Conservation (phyloP, 2,888 invertebrate genomes). For the Bombylius major region DNA sequence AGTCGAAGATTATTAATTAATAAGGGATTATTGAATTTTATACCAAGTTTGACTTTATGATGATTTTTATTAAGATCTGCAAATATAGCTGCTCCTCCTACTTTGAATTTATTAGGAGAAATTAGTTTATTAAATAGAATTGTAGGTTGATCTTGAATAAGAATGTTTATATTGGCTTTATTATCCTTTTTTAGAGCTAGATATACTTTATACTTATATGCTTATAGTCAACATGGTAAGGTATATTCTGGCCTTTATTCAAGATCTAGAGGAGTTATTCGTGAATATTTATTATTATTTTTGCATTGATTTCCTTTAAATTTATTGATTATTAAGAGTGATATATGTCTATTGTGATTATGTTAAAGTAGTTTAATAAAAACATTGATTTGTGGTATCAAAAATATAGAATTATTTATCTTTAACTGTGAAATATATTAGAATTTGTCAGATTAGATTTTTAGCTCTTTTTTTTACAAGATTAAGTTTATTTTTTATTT, state of each 20-base stretch:
- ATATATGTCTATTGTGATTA: conserved; percentile 41
- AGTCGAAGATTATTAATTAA: conserved; percentile 51
- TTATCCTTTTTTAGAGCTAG: conserved; percentile 51
- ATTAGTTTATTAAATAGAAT: conserved; percentile 50
- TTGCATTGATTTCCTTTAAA: conserved; percentile 52
- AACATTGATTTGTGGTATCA: conserved; percentile 56
- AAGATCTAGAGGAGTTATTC: conserved; percentile 38
- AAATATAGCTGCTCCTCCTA: conserved; percentile 55
- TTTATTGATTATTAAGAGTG: conserved; percentile 45
- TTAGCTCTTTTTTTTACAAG: conserved; percentile 39
- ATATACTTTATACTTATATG: conserved; percentile 53
- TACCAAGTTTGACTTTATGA: conserved; percentile 45
- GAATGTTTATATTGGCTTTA: conserved; percentile 42
- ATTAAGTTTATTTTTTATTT: conserved; percentile 29
- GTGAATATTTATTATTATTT: conserved; percentile 48
- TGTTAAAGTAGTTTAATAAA: conserved; percentile 54
- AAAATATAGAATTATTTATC: conserved; percentile 41
- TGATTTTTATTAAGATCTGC: conserved; percentile 52
- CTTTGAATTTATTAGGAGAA: conserved; percentile 51
- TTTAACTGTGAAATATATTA: conserved; percentile 41
- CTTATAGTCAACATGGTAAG: conserved; percentile 48
- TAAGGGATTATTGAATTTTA: conserved; percentile 48
- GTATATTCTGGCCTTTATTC: conserved; percentile 40
- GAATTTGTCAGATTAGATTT: conserved; percentile 43
- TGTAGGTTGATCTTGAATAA: conserved; percentile 39